These are phyloP conservation scores for Forbesichthys agassizii DNA, from an alignment of 2,113 vertebrate species.

Conservation along the genomic window DNA sequence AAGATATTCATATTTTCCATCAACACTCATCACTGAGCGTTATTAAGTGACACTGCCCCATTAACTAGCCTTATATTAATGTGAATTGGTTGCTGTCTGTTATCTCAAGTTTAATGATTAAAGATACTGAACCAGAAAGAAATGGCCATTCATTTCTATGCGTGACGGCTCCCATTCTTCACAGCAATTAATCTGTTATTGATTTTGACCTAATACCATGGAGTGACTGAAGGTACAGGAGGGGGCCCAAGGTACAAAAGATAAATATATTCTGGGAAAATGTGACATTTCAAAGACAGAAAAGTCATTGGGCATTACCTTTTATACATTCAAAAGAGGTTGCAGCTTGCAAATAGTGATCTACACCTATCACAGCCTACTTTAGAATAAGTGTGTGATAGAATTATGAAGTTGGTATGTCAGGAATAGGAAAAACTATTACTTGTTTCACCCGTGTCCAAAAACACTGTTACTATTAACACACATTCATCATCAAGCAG, in stretches of 20 bases:
- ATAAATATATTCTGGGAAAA: conserved; percentile 32
- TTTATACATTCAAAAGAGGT: conserved; percentile 3
- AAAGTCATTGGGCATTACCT: conserved; percentile 6
- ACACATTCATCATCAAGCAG: neutral
- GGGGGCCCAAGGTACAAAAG: neutral
- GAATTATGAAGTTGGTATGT: neutral
- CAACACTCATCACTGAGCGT: conserved; percentile 38
- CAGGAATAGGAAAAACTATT: neutral
- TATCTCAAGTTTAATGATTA: conserved; percentile 35
- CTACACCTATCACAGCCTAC: neutral
- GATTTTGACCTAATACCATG: conserved; percentile 54
- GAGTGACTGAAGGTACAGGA: conserved; percentile 20
- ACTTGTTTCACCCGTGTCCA: neutral
- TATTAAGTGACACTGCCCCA: conserved; percentile 29
- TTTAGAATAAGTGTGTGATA: conserved; percentile 2
- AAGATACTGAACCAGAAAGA: conserved; percentile 33
- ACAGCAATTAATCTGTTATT: conserved; percentile 46
- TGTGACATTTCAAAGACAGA: conserved; percentile 27
- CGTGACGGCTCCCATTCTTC: conserved; percentile 43
- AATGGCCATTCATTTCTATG: conserved; percentile 36
- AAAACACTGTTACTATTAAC: conserved; percentile 3
- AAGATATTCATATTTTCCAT: conserved; percentile 42
- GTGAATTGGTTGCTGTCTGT: conserved; percentile 31
- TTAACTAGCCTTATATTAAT: conserved; percentile 37
- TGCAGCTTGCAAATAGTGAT: neutral